These are phyloP conservation scores for Rambutsinella grinnellia DNA, from an alignment of 2,888 invertebrate genomes.

Conservation along the genomic window DNA sequence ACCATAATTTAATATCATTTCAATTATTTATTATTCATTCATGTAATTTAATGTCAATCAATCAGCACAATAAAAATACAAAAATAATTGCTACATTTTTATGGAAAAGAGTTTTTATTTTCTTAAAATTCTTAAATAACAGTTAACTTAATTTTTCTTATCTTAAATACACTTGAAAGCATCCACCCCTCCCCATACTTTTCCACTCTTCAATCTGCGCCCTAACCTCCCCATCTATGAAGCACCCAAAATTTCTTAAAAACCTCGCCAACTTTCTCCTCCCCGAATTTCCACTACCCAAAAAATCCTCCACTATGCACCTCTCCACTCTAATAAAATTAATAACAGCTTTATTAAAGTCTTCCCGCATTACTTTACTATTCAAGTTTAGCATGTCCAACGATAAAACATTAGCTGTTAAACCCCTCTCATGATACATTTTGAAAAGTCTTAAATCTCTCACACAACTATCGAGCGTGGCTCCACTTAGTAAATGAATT, in stretches of 20 bases:
- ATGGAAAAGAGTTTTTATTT: no score
- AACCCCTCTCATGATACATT: not conserved
- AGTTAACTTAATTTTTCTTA: no score
- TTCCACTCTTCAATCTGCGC: not conserved
- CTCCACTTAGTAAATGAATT: constrained; percentile 14
- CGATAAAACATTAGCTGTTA: constrained; percentile 1
- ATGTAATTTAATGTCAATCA: no score
- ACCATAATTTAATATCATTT: no score
- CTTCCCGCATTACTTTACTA: not conserved
- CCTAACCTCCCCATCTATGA: constrained; percentile 17
- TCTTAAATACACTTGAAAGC: no score
- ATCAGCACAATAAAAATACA: no score
- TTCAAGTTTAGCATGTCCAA: not conserved
- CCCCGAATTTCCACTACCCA: not conserved
- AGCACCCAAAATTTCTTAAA: constrained; percentile 9
- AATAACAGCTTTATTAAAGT: not conserved
- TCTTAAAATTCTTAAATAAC: no score
- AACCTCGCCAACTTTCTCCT: constrained; percentile 6
- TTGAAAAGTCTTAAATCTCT: not conserved
- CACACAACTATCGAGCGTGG: not conserved
- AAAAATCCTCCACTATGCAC: not conserved
- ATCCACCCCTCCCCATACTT: no score
- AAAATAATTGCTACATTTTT: no score
- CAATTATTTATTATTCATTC: no score
- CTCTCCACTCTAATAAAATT: constrained; percentile 1